A percentile compares a stretch with the other conserved stretches of the same genome.
Evolutionary conservation across 2,797 vertebrate genomes (phyloP).

Genomic region (Alca torda): DNA sequence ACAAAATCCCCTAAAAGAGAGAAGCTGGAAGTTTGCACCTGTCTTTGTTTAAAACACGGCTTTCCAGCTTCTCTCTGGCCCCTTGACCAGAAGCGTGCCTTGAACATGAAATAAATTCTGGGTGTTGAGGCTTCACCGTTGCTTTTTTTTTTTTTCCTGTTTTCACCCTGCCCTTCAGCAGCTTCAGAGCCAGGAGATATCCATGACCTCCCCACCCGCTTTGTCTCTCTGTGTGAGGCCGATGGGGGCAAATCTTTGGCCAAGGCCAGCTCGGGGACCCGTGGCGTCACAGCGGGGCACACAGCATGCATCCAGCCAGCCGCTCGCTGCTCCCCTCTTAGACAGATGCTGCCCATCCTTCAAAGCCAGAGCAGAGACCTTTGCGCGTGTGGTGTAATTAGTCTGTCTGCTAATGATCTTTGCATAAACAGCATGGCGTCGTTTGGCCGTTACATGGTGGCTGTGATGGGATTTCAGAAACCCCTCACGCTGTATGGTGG

Average conservation of each 20-base stretch:
- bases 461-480: background rate
- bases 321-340: background rate
- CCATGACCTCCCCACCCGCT: background rate
- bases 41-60: background rate
- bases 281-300: too few relatives aligned
- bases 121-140: background rate
- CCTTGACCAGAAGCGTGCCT: background rate
- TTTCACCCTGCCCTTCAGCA: background rate
- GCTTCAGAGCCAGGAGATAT: background rate
- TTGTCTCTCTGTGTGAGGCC: background rate
- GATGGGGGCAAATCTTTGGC: background rate
- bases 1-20: background rate
- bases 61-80: background rate
- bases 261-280: accelerated
- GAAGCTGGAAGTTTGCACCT: background rate
- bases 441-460: accelerated
- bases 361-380: accelerated
- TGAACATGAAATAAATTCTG: background rate
- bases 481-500: accelerated
- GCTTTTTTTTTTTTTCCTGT: background rate
- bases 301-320: accelerated
- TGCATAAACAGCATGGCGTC: accelerated
- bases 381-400: accelerated
- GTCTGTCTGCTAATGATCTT: accelerated
- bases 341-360: background rate